These are phyloP conservation scores for Tetheella fluctuosa DNA, from an alignment of 2,888 invertebrate genomes.

Conservation along the genomic window DNA sequence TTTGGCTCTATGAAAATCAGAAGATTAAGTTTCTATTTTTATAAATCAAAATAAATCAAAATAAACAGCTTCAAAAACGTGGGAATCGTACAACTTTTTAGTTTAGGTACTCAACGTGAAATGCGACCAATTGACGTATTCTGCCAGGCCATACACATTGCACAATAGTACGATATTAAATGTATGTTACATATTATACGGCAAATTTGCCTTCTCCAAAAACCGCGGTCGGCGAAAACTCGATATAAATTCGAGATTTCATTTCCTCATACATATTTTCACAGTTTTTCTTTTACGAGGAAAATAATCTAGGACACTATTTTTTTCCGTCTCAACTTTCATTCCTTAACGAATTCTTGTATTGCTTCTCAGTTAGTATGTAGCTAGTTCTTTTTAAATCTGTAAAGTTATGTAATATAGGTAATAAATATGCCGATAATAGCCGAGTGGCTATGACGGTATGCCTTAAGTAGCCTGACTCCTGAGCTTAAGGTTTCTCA, in stretches of 20 bases:
- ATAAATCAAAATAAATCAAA: no score
- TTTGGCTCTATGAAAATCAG: no score
- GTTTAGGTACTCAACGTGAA: no score
- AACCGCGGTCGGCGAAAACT: conserved; percentile 1
- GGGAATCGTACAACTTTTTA: no score
- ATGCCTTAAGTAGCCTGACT: no score
- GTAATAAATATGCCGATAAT: no score
- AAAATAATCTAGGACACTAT: background rate
- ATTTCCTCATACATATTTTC: conserved; percentile 8
- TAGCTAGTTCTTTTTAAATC: no score
- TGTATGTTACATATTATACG: background rate
- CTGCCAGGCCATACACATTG: background rate
- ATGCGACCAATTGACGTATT: background rate
- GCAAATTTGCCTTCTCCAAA: background rate
- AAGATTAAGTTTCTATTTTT: no score
- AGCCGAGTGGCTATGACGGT: no score
- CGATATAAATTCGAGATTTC: conserved; percentile 8
- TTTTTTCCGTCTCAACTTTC: background rate
- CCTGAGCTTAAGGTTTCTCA: no score
- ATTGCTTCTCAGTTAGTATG: background rate
- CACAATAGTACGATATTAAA: background rate
- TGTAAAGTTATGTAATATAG: no score
- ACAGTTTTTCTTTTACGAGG: background rate
- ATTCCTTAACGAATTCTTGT: background rate
- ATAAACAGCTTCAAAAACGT: no score